Conservation (phyloP, 37 sponge, comb jelly and placozoan genomes). For the Agelas oroides region DNA sequence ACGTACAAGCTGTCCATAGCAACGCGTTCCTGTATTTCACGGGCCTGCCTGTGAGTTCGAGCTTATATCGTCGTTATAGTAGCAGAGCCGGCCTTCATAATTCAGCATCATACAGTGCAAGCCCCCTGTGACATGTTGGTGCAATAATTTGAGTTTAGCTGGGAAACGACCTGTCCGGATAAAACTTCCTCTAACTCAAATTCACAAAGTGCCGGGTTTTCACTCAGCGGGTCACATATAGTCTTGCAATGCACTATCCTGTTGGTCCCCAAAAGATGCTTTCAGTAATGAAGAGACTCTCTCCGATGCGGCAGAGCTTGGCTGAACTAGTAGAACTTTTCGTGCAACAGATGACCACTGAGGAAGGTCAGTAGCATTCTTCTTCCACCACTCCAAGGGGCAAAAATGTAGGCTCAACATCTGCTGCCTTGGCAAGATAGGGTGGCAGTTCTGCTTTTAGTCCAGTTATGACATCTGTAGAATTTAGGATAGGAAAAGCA, state of each 20-base stretch:
- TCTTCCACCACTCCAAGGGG: conserved; percentile 46
- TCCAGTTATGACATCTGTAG: neutral
- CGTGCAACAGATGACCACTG: conserved; percentile 31
- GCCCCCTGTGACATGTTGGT: too few species aligned
- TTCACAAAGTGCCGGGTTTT: too few species aligned
- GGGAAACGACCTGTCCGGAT: too few species aligned
- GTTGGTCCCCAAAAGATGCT: conserved; percentile 6
- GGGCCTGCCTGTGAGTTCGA: too few species aligned
- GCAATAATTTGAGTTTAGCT: too few species aligned
- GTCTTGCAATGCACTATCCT: conserved; percentile 7
- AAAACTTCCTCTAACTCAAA: too few species aligned
- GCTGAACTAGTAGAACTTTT: neutral
- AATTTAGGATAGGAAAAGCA: conserved; percentile 7
- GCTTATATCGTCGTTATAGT: too few species aligned
- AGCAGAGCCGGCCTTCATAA: too few species aligned
- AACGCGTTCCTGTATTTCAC: too few species aligned
- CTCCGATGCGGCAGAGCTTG: neutral
- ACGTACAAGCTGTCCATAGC: too few species aligned
- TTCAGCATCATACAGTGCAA: too few species aligned
- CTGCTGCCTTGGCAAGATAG: conserved; percentile 30
- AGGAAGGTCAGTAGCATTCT: conserved; percentile 26
- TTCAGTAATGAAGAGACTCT: neutral
- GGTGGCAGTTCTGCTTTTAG: conserved; percentile 24
- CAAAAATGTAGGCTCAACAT: neutral
- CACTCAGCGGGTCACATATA: too few species aligned